These are phyloP conservation scores for Python bivittatus DNA, from an alignment of 2,113 vertebrate species.

Conservation along the genomic window DNA sequence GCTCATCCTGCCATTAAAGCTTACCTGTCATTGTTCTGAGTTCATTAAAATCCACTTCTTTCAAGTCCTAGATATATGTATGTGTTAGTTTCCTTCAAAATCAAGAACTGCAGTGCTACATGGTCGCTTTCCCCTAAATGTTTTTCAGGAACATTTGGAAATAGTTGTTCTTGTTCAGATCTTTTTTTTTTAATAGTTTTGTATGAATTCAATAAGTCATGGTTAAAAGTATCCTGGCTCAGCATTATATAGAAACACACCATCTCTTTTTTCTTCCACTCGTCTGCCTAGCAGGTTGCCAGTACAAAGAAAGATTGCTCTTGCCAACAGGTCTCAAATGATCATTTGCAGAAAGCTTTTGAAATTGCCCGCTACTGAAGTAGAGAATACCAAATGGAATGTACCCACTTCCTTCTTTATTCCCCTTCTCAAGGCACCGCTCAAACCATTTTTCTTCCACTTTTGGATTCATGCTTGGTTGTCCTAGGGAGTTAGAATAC, in stretches of 20 bases:
- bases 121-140: background rate
- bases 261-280: background rate
- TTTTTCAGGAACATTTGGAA: background rate
- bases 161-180: background rate
- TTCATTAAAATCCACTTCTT: background rate
- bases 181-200: background rate
- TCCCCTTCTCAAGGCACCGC: background rate
- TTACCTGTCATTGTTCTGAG: background rate
- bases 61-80: background rate
- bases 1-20: background rate
- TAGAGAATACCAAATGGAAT: background rate
- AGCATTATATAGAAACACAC: background rate
- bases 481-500: background rate
- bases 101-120: background rate
- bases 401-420: background rate
- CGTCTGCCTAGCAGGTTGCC: background rate
- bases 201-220: background rate
- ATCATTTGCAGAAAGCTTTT: background rate
- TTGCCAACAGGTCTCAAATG: background rate
- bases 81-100: background rate
- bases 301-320: background rate
- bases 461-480: background rate
- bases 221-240: background rate
- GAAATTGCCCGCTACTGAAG: background rate
- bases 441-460: background rate